A percentile compares a stretch with the other conserved stretches of the same genome.
Conservation (phyloP, 2,797 vertebrate genomes). For the Clarias laeviceps region DNA sequence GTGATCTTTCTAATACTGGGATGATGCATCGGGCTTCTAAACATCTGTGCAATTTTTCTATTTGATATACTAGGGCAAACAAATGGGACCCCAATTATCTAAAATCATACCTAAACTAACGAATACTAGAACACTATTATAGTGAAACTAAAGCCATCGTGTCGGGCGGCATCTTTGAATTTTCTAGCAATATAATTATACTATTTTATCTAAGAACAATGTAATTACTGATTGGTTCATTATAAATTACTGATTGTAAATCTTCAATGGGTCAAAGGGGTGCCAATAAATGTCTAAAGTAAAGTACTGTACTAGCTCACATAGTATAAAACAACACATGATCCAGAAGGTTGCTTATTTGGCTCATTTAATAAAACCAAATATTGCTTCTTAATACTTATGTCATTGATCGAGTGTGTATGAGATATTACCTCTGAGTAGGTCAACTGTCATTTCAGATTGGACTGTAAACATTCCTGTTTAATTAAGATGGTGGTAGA, state of each 20-base stretch:
- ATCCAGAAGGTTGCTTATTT: background rate
- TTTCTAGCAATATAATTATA: background rate
- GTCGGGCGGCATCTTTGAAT: background rate
- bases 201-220: background rate
- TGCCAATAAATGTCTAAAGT: no score
- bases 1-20: background rate
- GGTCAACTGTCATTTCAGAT: background rate
- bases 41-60: background rate
- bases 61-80: background rate
- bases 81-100: background rate
- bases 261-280: background rate
- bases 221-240: background rate
- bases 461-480: background rate
- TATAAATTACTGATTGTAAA: background rate
- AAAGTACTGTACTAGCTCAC: background rate
- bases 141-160: background rate
- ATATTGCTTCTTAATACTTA: background rate
- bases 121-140: background rate
- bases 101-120: background rate
- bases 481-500: conserved; percentile 40
- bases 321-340: background rate
- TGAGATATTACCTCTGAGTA: background rate
- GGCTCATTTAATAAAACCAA: no score
- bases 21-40: background rate
- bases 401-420: background rate